phyloP scores from a whole-genome alignment of 2,113 vertebrate species.

The Alligator sinensis region DNA sequence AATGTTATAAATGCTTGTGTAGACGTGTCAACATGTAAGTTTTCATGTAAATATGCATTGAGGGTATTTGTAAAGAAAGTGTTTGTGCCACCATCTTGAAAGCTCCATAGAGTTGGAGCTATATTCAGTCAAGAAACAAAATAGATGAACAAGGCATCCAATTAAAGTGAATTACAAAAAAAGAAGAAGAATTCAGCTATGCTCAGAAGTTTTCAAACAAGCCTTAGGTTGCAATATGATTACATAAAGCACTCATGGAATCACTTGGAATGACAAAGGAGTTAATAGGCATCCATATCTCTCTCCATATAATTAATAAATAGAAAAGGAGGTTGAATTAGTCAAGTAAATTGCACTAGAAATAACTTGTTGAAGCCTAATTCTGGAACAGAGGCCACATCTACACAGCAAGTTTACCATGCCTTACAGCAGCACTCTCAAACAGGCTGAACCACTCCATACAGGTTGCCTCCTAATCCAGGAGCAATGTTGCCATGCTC shows the following conservation, averaged over 20 bases:
- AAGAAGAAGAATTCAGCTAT: background rate
- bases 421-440: no score
- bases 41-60: background rate
- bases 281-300: background rate
- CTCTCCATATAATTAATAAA: background rate
- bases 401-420: no score
- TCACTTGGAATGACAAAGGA: background rate
- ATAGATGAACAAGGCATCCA: background rate
- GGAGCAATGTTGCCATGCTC: no score
- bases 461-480: no score
- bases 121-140: background rate
- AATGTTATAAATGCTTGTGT: background rate
- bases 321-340: background rate
- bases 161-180: background rate
- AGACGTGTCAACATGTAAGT: background rate
- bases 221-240: background rate
- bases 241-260: background rate
- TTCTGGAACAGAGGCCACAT: background rate
- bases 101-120: background rate
- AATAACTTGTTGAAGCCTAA: background rate
- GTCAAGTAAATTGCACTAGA: background rate
- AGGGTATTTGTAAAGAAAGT: background rate
- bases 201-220: background rate
- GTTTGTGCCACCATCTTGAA: background rate
- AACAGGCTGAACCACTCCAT: no score